These are phyloP conservation scores for Gnathonemus longibarbis DNA, from an alignment of 2,113 vertebrate genomes.

Conservation along the genomic window DNA sequence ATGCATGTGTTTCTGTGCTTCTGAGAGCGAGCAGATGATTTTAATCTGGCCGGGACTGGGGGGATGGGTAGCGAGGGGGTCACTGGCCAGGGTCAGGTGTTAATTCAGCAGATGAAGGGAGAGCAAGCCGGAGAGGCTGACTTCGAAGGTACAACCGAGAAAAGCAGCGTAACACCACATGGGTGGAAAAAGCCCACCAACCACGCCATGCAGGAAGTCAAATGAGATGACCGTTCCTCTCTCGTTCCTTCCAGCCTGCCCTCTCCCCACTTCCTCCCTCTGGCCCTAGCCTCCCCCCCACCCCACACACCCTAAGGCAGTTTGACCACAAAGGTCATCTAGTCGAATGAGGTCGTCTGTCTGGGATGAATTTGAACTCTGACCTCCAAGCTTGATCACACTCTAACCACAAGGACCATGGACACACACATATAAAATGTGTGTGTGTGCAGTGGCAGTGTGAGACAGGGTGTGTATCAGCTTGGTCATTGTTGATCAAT, in stretches of 20 bases:
- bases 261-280: slow-evolving; percentile 33
- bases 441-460: slow-evolving; percentile 27
- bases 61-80: slow-evolving; percentile 42
- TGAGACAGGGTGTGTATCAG: slow-evolving; percentile 50
- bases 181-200: slow-evolving; percentile 20
- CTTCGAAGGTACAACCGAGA: slow-evolving; percentile 14
- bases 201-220: slow-evolving; percentile 18
- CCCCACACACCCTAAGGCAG: slow-evolving; percentile 40
- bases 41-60: slow-evolving; percentile 46
- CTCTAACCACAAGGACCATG: slow-evolving; percentile 55
- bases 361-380: slow-evolving; percentile 64
- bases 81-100: slow-evolving; percentile 52
- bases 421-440: slow-evolving; percentile 42
- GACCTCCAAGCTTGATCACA: slow-evolving; percentile 59
- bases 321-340: slow-evolving; percentile 56
- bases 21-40: slow-evolving; percentile 46
- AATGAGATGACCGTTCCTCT: slow-evolving; percentile 28
- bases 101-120: slow-evolving; percentile 53
- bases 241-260: slow-evolving; percentile 21
- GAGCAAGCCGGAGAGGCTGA: slow-evolving; percentile 35
- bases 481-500: slow-evolving; percentile 60
- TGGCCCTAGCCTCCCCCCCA: not conserved
- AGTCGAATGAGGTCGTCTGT: slow-evolving; percentile 63
- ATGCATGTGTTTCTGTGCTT: slow-evolving; percentile 35
- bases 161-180: not conserved